Base-by-base conservation (phyloP, 2,888 invertebrate species). In the Apamea anceps region DNA sequence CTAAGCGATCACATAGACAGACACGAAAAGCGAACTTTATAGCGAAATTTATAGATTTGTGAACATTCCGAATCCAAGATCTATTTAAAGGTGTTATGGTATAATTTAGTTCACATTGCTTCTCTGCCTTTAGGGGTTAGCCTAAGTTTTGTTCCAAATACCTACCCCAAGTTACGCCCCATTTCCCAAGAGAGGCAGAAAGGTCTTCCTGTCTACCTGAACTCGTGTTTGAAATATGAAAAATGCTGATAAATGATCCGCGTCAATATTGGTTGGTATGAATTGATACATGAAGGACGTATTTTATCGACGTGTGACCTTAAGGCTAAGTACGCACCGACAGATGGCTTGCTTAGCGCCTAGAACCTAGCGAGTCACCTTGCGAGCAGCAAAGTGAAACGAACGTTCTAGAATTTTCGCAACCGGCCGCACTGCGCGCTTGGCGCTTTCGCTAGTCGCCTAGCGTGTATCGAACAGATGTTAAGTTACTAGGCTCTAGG, bases 161-260 rank as follows among this genome's bases (percentile, higher is more conserved):
- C 82, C 68, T 76, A 37, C 42, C 60, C 48, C 25, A 82, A 76
- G 76, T 76, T 82, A 70, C 68, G 54, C 77, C 48, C 76, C 77
- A 76, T 82, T 63, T 70, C 80, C 80, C 80, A 48, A n/a, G 80
- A 68, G 80, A 76, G 45, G 37, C 18, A 28, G 62, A 42, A 82
- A 82, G 76, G 68, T 70, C 48, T 81, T 81, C 80, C 80, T 76
- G 82, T 63, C 82, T 54, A 82, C 80, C 80, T 81, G 82, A 81
- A 76, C 75, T 76, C 68, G 15, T 76, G 62, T 81, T 82, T 81
- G 82, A 81, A 82, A 76, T 81, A 81, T 81, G 82, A 75, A 82
- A 68, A 51, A 68, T 28, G 76, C 80, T 82, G 80, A 81, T 82
- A 82, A 81, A 81, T 82, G 68, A 76, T 76, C 65, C 65, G 28